Evolutionary conservation across 2,888 invertebrate genomes (phyloP), one percentile per base, ranked within the genome.

Genomic region (Dione vanillae): DNA sequence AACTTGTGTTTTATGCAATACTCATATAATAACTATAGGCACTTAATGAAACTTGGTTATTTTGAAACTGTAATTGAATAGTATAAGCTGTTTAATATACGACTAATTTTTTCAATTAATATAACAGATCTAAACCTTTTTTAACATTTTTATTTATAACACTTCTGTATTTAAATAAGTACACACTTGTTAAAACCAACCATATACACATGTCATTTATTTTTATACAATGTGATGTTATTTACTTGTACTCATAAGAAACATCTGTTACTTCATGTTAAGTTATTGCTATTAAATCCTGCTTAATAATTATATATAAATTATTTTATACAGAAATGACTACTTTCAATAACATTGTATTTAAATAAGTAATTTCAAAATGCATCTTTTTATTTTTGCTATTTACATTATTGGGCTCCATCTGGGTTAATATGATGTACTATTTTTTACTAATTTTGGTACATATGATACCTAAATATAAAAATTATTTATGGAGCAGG

Each of bases 401-500:
- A 3, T 1, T n/a, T 45, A 45, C n/a, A n/a, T 45, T 45, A 12
- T 45, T 16, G 0, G 16, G 1, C 9, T 14, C 43, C 43, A 47
- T 47, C 10, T 16, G 14, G 19, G 12, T n/a, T 14, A 37, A 14
- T 45, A 19, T 47, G 40, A 35, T 1, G 0, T 0, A 20, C 19
- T n/a, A n/a, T 27, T 41, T 14, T 43, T 43, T 19, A 45, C 54
- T 45, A 47, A 40, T 54, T 43, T 56, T 0, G 27, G 43, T 54
- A 69, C 19, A 59, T 56, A 54, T 54, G 47, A 20, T 49, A 19
- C 45, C 37, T 20, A n/a, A 35, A 9, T n/a, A 49, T 6, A 37
- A 16, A 56, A 54, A 45, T 59, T 61, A 47, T 70, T 70, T 71
- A 49, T 67, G 47, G 69, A 72, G 61, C 69, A 69, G 52, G 58